Conservation (phyloP, 2,113 vertebrate species). For the Murina feae region DNA sequence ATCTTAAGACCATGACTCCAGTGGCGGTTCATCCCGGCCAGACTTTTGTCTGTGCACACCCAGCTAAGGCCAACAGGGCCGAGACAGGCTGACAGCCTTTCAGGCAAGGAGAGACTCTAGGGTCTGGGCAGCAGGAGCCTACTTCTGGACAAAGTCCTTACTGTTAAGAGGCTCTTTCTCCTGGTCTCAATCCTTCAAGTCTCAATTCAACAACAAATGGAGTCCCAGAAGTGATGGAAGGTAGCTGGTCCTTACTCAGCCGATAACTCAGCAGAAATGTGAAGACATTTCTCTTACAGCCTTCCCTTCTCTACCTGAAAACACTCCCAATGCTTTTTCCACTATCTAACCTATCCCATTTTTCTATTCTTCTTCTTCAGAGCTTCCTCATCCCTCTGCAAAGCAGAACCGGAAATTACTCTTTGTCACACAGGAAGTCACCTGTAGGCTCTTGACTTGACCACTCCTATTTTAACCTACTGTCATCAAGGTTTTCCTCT, state of each 20-base stretch:
- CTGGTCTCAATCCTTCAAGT: neutral
- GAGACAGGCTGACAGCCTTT: neutral
- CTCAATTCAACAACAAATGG: neutral
- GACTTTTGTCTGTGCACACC: neutral
- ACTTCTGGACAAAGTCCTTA: slow-evolving; percentile 21
- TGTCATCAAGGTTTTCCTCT: neutral
- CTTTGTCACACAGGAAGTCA: slow-evolving; percentile 16
- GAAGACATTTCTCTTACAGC: slow-evolving; percentile 3
- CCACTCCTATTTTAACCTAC: neutral
- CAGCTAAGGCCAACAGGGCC: neutral
- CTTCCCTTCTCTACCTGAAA: neutral
- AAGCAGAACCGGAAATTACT: neutral
- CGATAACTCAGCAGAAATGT: slow-evolving; percentile 31
- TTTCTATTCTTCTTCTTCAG: neutral
- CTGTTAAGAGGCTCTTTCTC: slow-evolving; percentile 20
- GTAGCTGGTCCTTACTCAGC: neutral
- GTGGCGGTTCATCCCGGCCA: neutral
- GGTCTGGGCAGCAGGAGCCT: neutral
- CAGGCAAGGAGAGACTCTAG: neutral
- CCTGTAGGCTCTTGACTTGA: neutral
- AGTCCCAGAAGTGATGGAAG: neutral
- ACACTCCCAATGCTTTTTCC: neutral
- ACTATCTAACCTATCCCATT: neutral
- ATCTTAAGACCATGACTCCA: neutral
- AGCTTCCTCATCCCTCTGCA: neutral